A percentile compares a stretch with the other conserved stretches of the same genome.
These are phyloP conservation scores for Brachyrhaphis roseni DNA, from an alignment of 2,797 vertebrate species.

Conservation along the genomic window DNA sequence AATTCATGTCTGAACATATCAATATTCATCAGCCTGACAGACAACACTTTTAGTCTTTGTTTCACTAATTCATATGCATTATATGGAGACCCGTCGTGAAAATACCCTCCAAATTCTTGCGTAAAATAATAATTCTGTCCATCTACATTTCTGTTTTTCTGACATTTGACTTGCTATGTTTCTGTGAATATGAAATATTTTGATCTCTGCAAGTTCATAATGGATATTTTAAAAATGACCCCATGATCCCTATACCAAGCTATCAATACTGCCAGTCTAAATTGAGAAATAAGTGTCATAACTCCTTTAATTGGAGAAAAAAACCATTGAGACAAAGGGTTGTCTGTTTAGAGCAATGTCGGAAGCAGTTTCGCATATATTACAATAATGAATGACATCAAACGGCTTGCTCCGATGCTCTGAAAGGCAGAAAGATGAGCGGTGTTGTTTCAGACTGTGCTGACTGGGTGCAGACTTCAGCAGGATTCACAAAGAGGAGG, in stretches of 20 bases:
- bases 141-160: not conserved
- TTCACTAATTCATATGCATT: not conserved
- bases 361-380: conserved; percentile 39
- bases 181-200: not conserved
- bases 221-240: not conserved
- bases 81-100: not conserved
- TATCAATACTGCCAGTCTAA: not conserved
- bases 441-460: conserved; percentile 35
- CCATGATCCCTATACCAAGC: not conserved
- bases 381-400: conserved; percentile 42
- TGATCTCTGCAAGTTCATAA: not conserved
- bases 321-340: conserved; percentile 25
- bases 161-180: not conserved
- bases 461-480: conserved; percentile 58
- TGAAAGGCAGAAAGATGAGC: conserved; percentile 55
- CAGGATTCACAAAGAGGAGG: conserved; percentile 42
- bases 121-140: not conserved
- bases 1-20: not conserved
- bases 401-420: conserved; percentile 38
- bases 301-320: conserved; percentile 4
- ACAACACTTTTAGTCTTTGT: not conserved
- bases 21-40: not conserved
- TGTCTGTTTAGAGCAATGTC: conserved; percentile 23
- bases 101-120: not conserved
- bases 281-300: not conserved